These are phyloP conservation scores for Kryphioiulus occultus DNA, from an alignment of 2,888 invertebrate species.

Conservation along the genomic window DNA sequence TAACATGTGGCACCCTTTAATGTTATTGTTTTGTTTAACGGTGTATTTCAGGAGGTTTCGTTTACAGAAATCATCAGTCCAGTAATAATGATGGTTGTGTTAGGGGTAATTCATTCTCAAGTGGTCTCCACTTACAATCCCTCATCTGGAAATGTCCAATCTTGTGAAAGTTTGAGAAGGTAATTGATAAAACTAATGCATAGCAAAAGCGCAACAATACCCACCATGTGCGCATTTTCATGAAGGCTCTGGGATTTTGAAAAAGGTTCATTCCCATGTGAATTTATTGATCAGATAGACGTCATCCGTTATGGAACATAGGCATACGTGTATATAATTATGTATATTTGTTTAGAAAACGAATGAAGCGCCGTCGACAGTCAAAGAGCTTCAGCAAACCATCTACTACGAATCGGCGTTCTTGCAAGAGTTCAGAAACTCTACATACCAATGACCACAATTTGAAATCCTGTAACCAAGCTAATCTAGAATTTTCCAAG, in stretches of 20 bases:
- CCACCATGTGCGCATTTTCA: no score
- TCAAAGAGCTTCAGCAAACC: neutral
- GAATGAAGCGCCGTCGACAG: constrained; percentile 17
- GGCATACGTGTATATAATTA: no score
- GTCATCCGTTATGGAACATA: no score
- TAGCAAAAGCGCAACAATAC: neutral
- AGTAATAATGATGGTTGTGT: constrained; percentile 73
- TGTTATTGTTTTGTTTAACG: neutral
- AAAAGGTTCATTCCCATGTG: no score
- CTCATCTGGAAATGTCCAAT: neutral
- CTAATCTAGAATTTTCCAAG: neutral
- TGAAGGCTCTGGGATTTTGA: no score
- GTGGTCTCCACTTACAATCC: constrained; percentile 67
- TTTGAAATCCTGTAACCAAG: neutral
- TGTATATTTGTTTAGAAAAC: neutral
- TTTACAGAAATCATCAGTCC: constrained; percentile 77
- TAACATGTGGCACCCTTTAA: no score
- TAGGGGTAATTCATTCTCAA: constrained; percentile 81
- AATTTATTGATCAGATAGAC: no score
- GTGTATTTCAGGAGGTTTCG: constrained; percentile 67
- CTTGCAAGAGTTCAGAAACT: constrained; percentile 46
- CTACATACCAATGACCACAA: constrained; percentile 50
- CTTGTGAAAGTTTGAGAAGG: constrained; percentile 41
- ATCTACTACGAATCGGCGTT: constrained; percentile 29
- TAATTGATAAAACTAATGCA: neutral